Evolutionary conservation across 2,113 vertebrate genomes (phyloP).

Genomic region (Hippopotamus amphibius): DNA sequence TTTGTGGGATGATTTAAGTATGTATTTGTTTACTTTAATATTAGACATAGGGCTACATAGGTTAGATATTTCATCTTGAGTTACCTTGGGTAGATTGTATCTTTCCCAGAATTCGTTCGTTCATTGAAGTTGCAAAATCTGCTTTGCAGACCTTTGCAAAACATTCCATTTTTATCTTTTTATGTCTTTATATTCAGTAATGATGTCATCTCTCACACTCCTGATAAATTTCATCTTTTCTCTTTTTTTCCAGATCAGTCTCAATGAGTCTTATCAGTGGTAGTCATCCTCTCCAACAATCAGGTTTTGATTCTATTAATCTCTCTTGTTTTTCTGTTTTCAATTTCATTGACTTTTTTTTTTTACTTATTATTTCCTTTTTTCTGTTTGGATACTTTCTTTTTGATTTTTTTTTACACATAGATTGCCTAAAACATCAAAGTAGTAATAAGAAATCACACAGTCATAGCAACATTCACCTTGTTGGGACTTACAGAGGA

Average conservation of each 20-base stretch:
- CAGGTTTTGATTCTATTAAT: background rate
- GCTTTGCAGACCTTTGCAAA: background rate
- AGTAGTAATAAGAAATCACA: constrained; percentile 66
- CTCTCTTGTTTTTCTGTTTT: background rate
- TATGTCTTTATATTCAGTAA: background rate
- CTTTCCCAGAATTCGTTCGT: background rate
- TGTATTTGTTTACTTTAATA: background rate
- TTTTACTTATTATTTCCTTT: background rate
- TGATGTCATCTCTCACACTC: background rate
- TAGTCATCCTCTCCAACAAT: background rate
- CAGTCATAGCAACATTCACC: constrained; percentile 67
- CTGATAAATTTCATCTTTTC: background rate
- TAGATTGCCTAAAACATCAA: background rate
- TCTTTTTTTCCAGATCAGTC: background rate
- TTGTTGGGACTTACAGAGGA: constrained; percentile 72
- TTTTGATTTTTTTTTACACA: background rate
- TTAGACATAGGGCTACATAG: background rate
- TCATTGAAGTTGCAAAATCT: background rate
- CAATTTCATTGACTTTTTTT: background rate
- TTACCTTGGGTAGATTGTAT: background rate
- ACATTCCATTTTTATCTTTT: background rate
- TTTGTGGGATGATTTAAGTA: background rate
- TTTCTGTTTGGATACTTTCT: background rate
- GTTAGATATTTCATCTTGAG: background rate
- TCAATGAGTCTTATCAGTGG: background rate